Conservation (phyloP, 2,797 vertebrate genomes). For the Mionectes olivaceus region DNA sequence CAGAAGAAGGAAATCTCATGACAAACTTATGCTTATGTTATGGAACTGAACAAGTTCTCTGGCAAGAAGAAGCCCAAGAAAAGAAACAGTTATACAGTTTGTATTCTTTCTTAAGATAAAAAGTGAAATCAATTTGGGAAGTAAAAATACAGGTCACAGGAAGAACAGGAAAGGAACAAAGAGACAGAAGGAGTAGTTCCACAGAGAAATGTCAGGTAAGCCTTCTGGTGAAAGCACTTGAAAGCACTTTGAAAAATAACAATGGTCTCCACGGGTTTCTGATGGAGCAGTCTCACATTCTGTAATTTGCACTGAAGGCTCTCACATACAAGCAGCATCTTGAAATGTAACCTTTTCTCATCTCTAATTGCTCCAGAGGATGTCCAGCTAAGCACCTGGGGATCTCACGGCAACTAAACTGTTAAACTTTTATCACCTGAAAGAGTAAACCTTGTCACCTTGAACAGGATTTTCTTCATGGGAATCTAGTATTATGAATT, state of each 20-base stretch:
- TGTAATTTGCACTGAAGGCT: constrained; percentile 18
- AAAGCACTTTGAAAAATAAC: constrained; percentile 45
- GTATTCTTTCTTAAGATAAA: not conserved
- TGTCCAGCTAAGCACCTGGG: not conserved
- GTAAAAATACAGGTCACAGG: not conserved
- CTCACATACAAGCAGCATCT: not conserved
- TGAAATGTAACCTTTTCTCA: constrained; percentile 42
- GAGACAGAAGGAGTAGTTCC: not conserved
- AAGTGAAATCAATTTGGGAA: constrained; percentile 22
- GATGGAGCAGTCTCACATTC: constrained; percentile 36
- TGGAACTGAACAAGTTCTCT: not conserved
- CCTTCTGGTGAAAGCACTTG: constrained; percentile 35
- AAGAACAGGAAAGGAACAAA: constrained; percentile 23
- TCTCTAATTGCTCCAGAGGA: not conserved
- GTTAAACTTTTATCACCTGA: constrained; percentile 16
- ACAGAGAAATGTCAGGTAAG: constrained; percentile 22
- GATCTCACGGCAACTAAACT: not conserved
- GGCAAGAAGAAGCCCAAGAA: not conserved
- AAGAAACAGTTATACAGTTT: not conserved
- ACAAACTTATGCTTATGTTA: not conserved
- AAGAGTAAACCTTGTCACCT: not conserved
- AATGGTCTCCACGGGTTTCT: constrained; percentile 26
- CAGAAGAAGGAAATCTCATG: not conserved
- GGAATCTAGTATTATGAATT: not conserved
- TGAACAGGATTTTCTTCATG: not conserved